Evolutionary conservation across 1,140 invertebrate species (phyloP), one percentile per base, ranked within the genome.

Genomic region (Maconellicoccus hirsutus): DNA sequence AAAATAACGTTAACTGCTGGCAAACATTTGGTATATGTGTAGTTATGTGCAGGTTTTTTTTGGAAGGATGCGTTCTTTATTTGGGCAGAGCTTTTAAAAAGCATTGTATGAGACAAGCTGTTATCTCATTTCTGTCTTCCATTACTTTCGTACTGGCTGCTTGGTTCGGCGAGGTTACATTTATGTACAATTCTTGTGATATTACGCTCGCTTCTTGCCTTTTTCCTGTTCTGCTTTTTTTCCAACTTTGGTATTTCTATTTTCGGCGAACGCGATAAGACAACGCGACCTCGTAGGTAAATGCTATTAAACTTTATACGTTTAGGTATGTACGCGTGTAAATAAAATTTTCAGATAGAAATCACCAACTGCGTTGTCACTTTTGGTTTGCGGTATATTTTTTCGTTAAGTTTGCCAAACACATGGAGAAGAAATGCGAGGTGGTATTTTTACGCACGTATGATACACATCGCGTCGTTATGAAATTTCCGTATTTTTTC

Each of bases 41-140:
- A 19, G 42, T 6, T 19, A 16, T 52, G 12, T 33, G 29, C 29
- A 33, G 12, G n/a, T n/a, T n/a, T n/a, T n/a, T n/a, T n/a, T n/a
- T n/a, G n/a, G n/a, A n/a, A n/a, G n/a, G n/a, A n/a, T n/a, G n/a
- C n/a, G n/a, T n/a, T n/a, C n/a, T n/a, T n/a, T n/a, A n/a, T n/a
- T n/a, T n/a, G n/a, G n/a, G n/a, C 42, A 52, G 42, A 12, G 42
- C 42, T 52, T 52, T 52, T 52, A 52, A 52, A 52, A 52, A 52
- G 42, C n/a, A 52, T 52, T 52, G 29, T 33, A 52, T 19, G 4
- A 52, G 42, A 52, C 42, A 19, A 52, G 42, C n/a, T 52, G 42
- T 52, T 52, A 52, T 52, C 42, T 52, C 42, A 52, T 52, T 52
- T 52, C 42, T 16, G 42, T 52, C 42, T 52, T 52, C 2, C n/a